Base-by-base conservation (phyloP, 2,888 invertebrate species). In the Leptopilina syphax region DNA sequence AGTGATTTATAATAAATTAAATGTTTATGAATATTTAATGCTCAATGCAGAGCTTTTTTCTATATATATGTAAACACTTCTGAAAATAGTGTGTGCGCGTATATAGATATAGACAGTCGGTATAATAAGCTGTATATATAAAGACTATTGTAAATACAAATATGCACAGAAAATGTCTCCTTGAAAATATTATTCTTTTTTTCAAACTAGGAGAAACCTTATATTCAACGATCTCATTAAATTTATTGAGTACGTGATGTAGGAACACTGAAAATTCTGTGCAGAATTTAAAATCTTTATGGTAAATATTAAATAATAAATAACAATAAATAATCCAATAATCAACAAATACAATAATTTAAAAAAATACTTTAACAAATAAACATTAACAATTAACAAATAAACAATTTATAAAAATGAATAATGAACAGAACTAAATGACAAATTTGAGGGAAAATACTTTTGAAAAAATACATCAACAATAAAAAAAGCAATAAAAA, bases 181-280 rank as follows among this genome's bases (percentile, higher is more conserved):
- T 70, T 70, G 50, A 54, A 54, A 54, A 54, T 34, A 34, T 34
- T 34, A 34, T 34, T 34, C 34, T 34, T 70, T 24, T 70, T 50
- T 54, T 13, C 68, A 70, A 34, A 70, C 68, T 12, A 70, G 68
- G 13, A 70, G 68, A 27, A 70, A 50, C 54, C 50, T 70, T 27
- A 70, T 54, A 3, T 24, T 3, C 57, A 13, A 18, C 13, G 41
- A 73, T 73, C 57, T 57, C 57, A 57, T 73, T 73, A 73, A 41
- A 34, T 34, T 57, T 34, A 73, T 67, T 34, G 67, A 34, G 27
- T 27, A 70, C 73, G 57, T 73, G 54, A 34, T 3, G 41, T 34
- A 57, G 57, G 34, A 10, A 2, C 9, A 9, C 50, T 44, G 8
- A 5, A 7, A 8, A 44, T 44, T 8, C 8, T 34, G 34, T 34